Evolutionary conservation across 2,113 vertebrate species (phyloP).

Genomic region (Lepus europaeus): DNA sequence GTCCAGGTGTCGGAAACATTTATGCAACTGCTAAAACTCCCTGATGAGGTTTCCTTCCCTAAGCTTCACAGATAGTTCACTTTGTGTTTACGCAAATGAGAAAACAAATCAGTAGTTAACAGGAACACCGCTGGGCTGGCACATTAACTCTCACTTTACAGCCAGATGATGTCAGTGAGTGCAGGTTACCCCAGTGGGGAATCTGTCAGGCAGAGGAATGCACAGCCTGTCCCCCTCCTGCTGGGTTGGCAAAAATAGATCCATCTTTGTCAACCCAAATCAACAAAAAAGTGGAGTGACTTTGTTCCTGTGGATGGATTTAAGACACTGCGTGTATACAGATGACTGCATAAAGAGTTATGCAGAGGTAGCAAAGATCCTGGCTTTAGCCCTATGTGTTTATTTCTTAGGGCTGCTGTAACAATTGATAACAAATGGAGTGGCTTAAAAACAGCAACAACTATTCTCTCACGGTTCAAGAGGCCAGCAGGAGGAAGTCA

Average conservation of each 20-base stretch:
- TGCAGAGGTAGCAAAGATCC: not conserved
- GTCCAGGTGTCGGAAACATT: slow-evolving; percentile 60
- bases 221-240: not conserved
- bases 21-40: slow-evolving; percentile 64
- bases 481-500: not conserved
- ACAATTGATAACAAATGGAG: not conserved
- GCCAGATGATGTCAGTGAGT: not conserved
- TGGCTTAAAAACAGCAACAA: not conserved
- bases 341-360: no score
- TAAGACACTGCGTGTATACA: no score
- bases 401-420: not conserved
- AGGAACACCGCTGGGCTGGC: not conserved
- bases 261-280: slow-evolving; percentile 35
- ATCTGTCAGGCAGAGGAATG: not conserved
- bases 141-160: slow-evolving; percentile 74
- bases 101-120: slow-evolving; percentile 76
- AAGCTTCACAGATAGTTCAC: slow-evolving; percentile 27
- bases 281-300: not conserved
- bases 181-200: slow-evolving; percentile 53
- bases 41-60: slow-evolving; percentile 40
- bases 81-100: slow-evolving; percentile 53
- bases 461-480: not conserved
- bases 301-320: not conserved
- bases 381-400: not conserved
- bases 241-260: slow-evolving; percentile 52